Evolutionary conservation across 2,113 vertebrate species (phyloP), one percentile per base, ranked within the genome.

Genomic region (Xiphias gladius): DNA sequence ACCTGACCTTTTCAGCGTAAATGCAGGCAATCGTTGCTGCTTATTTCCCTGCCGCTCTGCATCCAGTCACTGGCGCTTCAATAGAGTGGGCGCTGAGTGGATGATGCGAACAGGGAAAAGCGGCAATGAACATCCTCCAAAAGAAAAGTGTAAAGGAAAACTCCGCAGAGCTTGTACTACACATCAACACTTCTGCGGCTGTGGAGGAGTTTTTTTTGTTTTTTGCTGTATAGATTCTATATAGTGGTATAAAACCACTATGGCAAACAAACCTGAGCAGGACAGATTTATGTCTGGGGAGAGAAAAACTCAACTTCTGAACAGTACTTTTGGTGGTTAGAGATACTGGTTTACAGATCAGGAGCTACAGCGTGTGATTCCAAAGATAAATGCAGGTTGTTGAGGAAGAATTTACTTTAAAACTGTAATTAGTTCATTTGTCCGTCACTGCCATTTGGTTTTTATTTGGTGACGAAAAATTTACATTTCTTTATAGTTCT

Each of bases 1-100:
- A 30, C 54, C 63, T 83, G 87, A 90, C 79, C 81, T 88, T 91
- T 88, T 82, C 81, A 78, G 71, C 16, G 48, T 57, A 76, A 80
- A 79, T 64, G 68, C 30, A 35, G 63, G 63, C 2, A 61, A 72
- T 80, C 8, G 10, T 37, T 79, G 50, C 41, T 52, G 61, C 75
- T 91, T 57, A 85, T 81, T 79, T 80, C 13, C 58, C 48, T 13
- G n/a, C 58, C 48, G 17, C 46, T 46, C 76, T 80, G 35, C 54
- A 55, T 85, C 55, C 28, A 54, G 32, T 82, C 67, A 54, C 55
- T 20, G 37, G 62, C 41, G 85, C 62, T 73, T 83, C 50, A 74
- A 83, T 30, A 30, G 70, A 76, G 32, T 52, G 5, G 41, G 5
- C n/a, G 2, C 32, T 35, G 52, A 28, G 54, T 73, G 70, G 83